Percentiles rank a stretch among this genome's conserved stretches.
These are phyloP conservation scores for Emmelina monodactyla DNA, from an alignment of 2,888 invertebrate genomes.

Conservation along the genomic window DNA sequence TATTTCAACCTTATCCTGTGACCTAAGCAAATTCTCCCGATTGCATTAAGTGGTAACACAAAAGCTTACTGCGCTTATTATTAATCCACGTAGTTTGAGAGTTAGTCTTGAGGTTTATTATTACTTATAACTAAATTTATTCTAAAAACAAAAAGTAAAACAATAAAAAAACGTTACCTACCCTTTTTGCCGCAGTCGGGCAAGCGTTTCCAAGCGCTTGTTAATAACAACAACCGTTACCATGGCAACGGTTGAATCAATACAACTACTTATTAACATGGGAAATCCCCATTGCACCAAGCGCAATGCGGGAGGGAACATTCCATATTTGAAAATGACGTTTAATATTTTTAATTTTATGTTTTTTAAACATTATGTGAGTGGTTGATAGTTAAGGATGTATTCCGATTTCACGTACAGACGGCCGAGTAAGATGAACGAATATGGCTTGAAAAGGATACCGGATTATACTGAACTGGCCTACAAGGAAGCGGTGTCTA, in stretches of 20 bases:
- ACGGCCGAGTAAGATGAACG: constrained; percentile 51
- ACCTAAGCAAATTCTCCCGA: too few species aligned
- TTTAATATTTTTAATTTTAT: constrained; percentile 25
- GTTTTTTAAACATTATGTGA: constrained; percentile 14
- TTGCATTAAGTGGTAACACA: too few species aligned
- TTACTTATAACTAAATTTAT: neutral
- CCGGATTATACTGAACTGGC: constrained; percentile 85
- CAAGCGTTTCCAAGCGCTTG: constrained; percentile 22
- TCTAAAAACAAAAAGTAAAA: neutral
- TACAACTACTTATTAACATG: constrained; percentile 22
- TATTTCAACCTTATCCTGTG: too few species aligned
- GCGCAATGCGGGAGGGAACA: constrained; percentile 41
- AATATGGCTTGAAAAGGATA: constrained; percentile 64
- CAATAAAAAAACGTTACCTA: neutral
- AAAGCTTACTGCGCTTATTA: too few species aligned
- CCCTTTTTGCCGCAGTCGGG: neutral
- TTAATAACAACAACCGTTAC: constrained; percentile 39
- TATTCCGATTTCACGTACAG: constrained; percentile 41
- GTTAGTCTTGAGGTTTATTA: too few species aligned
- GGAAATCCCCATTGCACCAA: constrained; percentile 22
- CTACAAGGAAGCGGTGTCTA: constrained; percentile 84
- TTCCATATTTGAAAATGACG: constrained; percentile 25
- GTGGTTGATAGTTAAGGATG: constrained; percentile 13
- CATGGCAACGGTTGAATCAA: constrained; percentile 47
- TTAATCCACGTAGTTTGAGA: too few species aligned